These are phyloP conservation scores for Eumaeus atala DNA, from an alignment of 1,140 invertebrate genomes.

Conservation along the genomic window DNA sequence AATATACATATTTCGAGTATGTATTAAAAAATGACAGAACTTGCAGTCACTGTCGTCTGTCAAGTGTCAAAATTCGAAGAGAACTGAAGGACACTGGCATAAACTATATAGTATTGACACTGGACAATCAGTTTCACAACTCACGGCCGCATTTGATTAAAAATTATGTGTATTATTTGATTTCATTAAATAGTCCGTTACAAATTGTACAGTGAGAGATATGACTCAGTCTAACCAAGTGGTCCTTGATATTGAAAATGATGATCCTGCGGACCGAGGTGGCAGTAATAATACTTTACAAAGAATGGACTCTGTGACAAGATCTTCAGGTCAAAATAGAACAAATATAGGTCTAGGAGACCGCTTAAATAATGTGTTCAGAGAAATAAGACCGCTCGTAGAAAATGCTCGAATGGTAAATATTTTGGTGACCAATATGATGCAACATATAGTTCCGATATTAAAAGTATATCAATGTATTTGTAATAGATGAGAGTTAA, in stretches of 20 bases:
- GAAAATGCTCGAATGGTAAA: constrained; percentile 65
- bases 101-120: too few species aligned
- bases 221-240: constrained; percentile 64
- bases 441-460: neutral
- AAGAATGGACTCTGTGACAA: constrained; percentile 51
- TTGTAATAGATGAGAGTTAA: too few species aligned
- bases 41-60: too few species aligned
- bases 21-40: too few species aligned
- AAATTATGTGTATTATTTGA: constrained; percentile 18
- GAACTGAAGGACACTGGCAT: too few species aligned
- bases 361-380: constrained; percentile 59
- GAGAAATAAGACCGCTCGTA: constrained; percentile 62
- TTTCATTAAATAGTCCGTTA: neutral
- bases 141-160: constrained; percentile 20
- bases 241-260: constrained; percentile 56
- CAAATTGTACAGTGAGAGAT: neutral
- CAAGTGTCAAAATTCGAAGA: too few species aligned
- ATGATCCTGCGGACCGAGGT: constrained; percentile 37
- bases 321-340: constrained; percentile 40
- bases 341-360: constrained; percentile 57
- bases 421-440: neutral
- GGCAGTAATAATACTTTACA: constrained; percentile 43
- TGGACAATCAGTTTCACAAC: too few species aligned
- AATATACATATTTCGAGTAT: too few species aligned
- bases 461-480: too few species aligned